These are phyloP conservation scores for Coremacera marginata DNA, from an alignment of 2,888 invertebrate species.

Conservation along the genomic window DNA sequence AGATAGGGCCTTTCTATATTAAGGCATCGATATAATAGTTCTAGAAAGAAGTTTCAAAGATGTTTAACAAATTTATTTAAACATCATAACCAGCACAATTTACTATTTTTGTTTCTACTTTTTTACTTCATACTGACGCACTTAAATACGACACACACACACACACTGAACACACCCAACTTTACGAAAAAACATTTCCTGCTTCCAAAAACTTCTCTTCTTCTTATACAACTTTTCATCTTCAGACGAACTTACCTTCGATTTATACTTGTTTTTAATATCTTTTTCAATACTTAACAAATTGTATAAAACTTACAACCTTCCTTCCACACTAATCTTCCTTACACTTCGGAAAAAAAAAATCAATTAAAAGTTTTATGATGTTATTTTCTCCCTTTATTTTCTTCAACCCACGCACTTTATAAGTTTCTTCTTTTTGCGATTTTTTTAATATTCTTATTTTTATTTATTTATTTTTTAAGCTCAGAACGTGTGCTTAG, in stretches of 20 bases:
- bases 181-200: not conserved
- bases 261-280: not conserved
- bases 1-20: no score
- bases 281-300: not conserved
- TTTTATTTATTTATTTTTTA: not conserved
- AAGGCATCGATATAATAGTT: no score
- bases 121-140: constrained; percentile 9
- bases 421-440: not conserved
- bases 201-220: not conserved
- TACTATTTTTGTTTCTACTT: not conserved
- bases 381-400: not conserved
- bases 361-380: constrained; percentile 14
- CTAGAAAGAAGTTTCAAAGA: no score
- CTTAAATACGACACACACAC: not conserved
- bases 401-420: not conserved
- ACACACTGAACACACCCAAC: not conserved
- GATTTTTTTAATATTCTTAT: not conserved
- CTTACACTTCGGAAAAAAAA: not conserved
- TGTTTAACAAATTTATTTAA: no score
- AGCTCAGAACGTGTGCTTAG: not conserved
- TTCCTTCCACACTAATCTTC: not conserved
- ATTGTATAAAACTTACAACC: not conserved
- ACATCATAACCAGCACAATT: no score
- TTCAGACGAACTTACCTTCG: not conserved
- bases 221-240: no score